Evolutionary conservation across 2,797 vertebrate genomes (phyloP).

Genomic region (Diceros bicornis): DNA sequence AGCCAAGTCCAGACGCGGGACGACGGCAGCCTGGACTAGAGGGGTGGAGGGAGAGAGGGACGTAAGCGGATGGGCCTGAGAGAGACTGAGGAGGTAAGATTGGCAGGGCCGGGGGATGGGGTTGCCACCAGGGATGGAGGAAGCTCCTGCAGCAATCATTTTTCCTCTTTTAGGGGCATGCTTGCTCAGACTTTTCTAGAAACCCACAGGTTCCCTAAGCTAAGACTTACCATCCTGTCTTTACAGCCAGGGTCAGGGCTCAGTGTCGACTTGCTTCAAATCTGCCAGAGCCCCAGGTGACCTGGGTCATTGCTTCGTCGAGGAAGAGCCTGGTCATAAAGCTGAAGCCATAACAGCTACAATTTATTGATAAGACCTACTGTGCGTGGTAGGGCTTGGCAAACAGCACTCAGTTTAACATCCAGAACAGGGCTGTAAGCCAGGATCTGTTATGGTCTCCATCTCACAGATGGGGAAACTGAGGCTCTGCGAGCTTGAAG

Average conservation of each 20-base stretch:
- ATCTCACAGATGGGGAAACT: not conserved
- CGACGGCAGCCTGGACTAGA: fast-evolving
- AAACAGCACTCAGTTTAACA: not conserved
- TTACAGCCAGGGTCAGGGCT: not conserved
- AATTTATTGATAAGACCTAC: fast-evolving
- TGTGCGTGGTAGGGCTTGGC: not conserved
- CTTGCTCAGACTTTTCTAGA: not conserved
- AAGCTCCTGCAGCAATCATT: fast-evolving
- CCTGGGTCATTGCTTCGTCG: fast-evolving
- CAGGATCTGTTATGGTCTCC: not conserved
- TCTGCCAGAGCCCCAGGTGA: not conserved
- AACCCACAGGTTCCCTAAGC: not conserved
- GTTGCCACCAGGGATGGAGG: no score
- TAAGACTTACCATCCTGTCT: not conserved
- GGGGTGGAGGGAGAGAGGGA: not conserved
- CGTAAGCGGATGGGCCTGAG: not conserved
- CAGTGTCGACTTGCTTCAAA: not conserved
- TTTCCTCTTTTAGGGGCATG: no score
- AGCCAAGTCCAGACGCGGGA: not conserved
- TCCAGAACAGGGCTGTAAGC: not conserved
- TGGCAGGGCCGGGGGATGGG: no score
- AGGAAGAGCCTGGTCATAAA: not conserved
- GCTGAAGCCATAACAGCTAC: not conserved
- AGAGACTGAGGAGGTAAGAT: not conserved
- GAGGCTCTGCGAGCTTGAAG: not conserved